Evolutionary conservation across 2,797 vertebrate species (phyloP).

Genomic region (Sebastolobus altivelis): DNA sequence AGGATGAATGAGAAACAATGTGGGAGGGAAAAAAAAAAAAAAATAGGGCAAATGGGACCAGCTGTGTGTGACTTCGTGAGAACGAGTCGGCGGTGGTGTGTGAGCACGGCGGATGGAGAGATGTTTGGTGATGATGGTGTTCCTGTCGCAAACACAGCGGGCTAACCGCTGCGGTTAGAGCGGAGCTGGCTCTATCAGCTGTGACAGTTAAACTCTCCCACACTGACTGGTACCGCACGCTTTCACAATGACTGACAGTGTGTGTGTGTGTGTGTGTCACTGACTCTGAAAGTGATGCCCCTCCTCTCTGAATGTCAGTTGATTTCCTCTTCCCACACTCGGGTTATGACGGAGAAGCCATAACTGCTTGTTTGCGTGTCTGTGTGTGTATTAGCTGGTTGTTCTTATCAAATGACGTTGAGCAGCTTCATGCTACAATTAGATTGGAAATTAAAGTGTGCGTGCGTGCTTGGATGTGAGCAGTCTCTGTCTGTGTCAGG

Average conservation of each 20-base stretch:
- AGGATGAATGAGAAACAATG: conserved; percentile 16
- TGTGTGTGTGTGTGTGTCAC: conserved; percentile 28
- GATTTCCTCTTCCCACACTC: conserved; percentile 68
- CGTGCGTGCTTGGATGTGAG: conserved; percentile 20
- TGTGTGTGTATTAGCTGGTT: conserved; percentile 8
- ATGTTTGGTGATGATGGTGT: conserved; percentile 65
- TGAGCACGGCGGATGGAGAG: conserved; percentile 54
- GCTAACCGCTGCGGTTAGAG: conserved; percentile 62
- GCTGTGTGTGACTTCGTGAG: conserved; percentile 70
- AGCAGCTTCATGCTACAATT: conserved; percentile 30
- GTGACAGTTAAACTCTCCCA: conserved; percentile 66
- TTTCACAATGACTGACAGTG: conserved; percentile 75
- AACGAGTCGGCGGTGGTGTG: conserved; percentile 56
- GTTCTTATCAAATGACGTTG: conserved; percentile 29
- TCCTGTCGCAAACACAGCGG: conserved; percentile 56
- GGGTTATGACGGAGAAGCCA: conserved; percentile 39
- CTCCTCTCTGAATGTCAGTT: conserved; percentile 27
- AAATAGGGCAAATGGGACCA: conserved; percentile 52
- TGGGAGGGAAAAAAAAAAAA: not conserved
- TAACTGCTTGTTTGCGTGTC: conserved; percentile 28
- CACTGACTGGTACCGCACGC: conserved; percentile 44
- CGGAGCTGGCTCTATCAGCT: conserved; percentile 62
- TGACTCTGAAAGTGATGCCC: conserved; percentile 49
- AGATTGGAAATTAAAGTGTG: conserved; percentile 25
- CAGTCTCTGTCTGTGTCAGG: conserved; percentile 50